These are phyloP conservation scores for Chironomus striatipennis DNA, from an alignment of 1,140 invertebrate genomes.

Conservation along the genomic window DNA sequence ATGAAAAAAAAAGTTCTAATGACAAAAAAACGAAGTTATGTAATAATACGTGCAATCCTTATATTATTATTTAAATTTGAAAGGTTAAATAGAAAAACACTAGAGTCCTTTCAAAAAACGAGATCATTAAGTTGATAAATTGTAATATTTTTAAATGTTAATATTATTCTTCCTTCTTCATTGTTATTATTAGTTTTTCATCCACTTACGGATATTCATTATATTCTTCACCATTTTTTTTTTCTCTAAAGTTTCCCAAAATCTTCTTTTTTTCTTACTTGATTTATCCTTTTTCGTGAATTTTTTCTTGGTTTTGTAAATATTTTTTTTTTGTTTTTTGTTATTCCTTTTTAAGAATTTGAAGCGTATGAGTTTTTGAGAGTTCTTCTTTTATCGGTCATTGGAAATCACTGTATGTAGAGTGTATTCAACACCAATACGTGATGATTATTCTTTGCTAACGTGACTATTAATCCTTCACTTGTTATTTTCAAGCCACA, in stretches of 20 bases:
- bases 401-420: slow-evolving; percentile 70
- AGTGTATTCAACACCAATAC: slow-evolving; percentile 92
- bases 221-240: neutral
- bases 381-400: slow-evolving; percentile 32
- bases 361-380: slow-evolving; percentile 8
- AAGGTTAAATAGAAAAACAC: neutral
- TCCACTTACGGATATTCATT: neutral
- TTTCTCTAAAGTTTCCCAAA: neutral
- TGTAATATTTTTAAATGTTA: neutral
- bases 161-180: neutral
- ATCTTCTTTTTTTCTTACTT: neutral
- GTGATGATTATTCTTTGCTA: slow-evolving; percentile 98
- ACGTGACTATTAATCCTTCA: slow-evolving; percentile 91
- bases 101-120: neutral
- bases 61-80: neutral
- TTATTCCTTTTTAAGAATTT: neutral
- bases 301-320: neutral
- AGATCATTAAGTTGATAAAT: slow-evolving; percentile 14
- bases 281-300: neutral
- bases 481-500: slow-evolving; percentile 94
- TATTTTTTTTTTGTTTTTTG: neutral
- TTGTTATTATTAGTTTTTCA: neutral
- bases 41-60: slow-evolving; percentile 9
- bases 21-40: neutral
- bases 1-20: neutral